Evolutionary conservation across 2,797 vertebrate species (phyloP).

Genomic region (Tapera naevia): DNA sequence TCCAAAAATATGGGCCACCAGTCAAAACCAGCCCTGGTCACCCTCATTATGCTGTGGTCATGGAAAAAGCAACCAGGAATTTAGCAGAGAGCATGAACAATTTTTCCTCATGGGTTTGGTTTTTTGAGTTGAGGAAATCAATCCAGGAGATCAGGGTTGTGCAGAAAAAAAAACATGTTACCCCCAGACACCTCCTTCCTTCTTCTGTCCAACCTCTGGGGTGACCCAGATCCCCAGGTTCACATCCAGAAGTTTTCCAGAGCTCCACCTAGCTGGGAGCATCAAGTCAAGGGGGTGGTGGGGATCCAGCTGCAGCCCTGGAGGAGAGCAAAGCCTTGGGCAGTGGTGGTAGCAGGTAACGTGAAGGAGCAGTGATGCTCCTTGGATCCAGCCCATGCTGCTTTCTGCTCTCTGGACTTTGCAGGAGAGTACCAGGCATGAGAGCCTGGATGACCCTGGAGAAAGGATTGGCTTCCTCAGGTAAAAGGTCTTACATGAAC

Average conservation of each 20-base stretch:
- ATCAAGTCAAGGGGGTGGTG: neutral
- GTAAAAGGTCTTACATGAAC: neutral
- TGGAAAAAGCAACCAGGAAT: neutral
- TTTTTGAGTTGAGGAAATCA: neutral
- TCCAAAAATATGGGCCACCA: neutral
- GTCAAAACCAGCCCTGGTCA: neutral
- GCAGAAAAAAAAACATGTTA: neutral
- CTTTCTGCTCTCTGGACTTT: neutral
- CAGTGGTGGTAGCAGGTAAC: neutral
- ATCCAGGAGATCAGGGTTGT: neutral
- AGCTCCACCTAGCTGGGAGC: neutral
- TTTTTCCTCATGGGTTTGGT: neutral
- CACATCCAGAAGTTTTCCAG: neutral
- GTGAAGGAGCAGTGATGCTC: neutral
- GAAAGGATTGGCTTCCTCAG: neutral
- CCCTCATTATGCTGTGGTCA: rapidly evolving
- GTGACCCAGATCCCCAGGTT: neutral
- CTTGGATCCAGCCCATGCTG: neutral
- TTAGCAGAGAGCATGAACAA: neutral
- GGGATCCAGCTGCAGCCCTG: neutral
- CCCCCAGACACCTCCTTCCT: neutral
- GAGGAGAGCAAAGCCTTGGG: neutral
- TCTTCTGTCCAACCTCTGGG: neutral
- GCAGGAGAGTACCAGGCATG: too few species aligned
- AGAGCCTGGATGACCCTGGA: neutral